phyloP scores from a whole-genome alignment of 2,888 invertebrate species.

The Cremastinae sp. region DNA sequence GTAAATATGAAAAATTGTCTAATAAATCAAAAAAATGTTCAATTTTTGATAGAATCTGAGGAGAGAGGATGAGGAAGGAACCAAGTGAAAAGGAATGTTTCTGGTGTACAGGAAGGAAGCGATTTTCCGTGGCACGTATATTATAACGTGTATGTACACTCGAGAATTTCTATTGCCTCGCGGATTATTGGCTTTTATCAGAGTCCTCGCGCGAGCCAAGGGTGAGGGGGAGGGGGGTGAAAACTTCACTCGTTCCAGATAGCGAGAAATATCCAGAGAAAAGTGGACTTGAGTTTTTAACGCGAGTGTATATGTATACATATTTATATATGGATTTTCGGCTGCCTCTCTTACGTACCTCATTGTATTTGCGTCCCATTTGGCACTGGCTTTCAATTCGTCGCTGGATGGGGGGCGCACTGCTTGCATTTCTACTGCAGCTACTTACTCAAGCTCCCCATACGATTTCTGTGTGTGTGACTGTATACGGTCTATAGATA shows the following conservation, averaged over 20 bases:
- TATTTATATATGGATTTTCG: conserved; percentile 50
- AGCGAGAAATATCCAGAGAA: conserved; percentile 17
- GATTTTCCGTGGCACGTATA: conserved; percentile 49
- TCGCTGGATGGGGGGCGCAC: conserved; percentile 54
- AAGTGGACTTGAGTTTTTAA: background rate
- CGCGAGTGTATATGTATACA: conserved; percentile 45
- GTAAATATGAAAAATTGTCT: too few relatives aligned
- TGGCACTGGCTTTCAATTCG: conserved; percentile 74
- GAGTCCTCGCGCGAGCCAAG: conserved; percentile 71
- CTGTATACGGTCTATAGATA: background rate
- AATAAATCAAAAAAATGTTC: too few relatives aligned
- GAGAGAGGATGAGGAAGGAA: background rate
- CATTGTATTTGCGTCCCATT: conserved; percentile 75
- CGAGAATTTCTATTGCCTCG: conserved; percentile 69
- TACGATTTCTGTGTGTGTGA: background rate
- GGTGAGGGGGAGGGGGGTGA: too few relatives aligned
- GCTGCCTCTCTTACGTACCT: conserved; percentile 64
- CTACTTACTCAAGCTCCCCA: conserved; percentile 62
- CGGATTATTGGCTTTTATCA: conserved; percentile 76
- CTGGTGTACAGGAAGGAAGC: conserved; percentile 31
- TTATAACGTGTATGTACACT: conserved; percentile 51
- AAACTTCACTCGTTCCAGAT: conserved; percentile 46
- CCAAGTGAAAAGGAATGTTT: conserved; percentile 34
- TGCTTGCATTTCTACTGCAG: conserved; percentile 66
- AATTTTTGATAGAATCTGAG: background rate